Conservation (phyloP, 2,113 vertebrate species). For the Alethe diademata region DNA sequence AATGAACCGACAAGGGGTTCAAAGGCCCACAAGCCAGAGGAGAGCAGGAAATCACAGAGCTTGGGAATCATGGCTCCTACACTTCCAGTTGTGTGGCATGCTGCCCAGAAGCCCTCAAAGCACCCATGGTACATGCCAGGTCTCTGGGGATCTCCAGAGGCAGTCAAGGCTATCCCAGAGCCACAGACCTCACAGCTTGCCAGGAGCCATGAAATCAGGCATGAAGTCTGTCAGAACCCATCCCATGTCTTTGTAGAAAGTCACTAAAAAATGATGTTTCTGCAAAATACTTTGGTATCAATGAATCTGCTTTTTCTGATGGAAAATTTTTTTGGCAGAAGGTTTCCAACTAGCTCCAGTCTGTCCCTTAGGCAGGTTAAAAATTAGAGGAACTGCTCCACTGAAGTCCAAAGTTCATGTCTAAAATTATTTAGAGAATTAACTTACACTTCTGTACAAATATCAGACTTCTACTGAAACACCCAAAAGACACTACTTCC, state of each 20-base stretch:
- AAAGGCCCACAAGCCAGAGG: not conserved
- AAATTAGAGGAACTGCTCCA: not conserved
- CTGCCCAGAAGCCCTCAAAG: slow-evolving; percentile 9
- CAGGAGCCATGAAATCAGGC: slow-evolving; percentile 19
- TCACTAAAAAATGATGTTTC: not conserved
- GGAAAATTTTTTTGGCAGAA: slow-evolving; percentile 42
- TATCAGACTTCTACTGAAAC: not conserved
- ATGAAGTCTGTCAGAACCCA: slow-evolving; percentile 43
- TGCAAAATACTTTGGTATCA: slow-evolving; percentile 29
- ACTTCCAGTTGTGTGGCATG: not conserved
- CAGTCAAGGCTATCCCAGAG: not conserved
- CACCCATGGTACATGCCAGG: not conserved
- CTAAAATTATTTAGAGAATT: not conserved
- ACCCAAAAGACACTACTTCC: not conserved
- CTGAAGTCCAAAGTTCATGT: not conserved
- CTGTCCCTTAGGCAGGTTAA: slow-evolving; percentile 10
- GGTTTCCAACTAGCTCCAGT: not conserved
- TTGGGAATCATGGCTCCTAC: not conserved
- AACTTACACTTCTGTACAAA: not conserved
- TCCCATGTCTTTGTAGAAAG: not conserved
- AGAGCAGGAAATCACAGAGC: not conserved
- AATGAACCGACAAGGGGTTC: not conserved
- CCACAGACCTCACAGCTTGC: not conserved
- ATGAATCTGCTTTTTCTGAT: slow-evolving; percentile 8
- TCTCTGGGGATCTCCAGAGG: not conserved